Evolutionary conservation across 2,113 vertebrate genomes (phyloP).

Genomic region (Pelecanoides urinatrix): DNA sequence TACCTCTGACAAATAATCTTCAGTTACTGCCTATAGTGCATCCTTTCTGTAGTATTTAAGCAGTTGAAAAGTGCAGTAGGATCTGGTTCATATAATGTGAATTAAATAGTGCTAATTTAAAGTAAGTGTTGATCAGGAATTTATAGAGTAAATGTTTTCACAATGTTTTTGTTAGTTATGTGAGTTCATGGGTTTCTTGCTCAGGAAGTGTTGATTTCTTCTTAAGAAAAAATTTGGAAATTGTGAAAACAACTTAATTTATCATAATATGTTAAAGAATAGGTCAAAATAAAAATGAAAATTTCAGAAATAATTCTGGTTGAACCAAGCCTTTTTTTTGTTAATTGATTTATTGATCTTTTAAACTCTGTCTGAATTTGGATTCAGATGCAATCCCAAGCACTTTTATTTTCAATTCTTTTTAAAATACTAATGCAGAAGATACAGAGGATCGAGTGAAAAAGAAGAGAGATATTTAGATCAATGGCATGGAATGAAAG

Average conservation of each 20-base stretch:
- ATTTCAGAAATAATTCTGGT: neutral
- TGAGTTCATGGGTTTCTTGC: neutral
- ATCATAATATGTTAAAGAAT: neutral
- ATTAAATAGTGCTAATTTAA: neutral
- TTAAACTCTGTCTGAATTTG: neutral
- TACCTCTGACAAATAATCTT: neutral
- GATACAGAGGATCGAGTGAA: neutral
- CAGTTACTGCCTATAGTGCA: neutral
- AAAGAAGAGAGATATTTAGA: neutral
- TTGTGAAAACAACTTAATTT: neutral
- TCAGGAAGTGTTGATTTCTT: neutral
- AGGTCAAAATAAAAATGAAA: neutral
- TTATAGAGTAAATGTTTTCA: neutral
- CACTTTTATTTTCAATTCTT: neutral
- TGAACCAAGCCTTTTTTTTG: neutral
- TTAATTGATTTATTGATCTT: neutral
- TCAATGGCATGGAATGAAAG: neutral
- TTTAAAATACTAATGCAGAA: neutral
- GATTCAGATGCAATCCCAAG: neutral
- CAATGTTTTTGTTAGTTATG: neutral
- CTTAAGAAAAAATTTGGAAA: neutral
- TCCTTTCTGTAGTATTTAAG: neutral
- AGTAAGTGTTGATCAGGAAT: neutral
- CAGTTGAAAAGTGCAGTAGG: neutral
- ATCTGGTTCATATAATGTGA: neutral